A percentile compares a stretch with the other conserved stretches of the same genome.
Evolutionary conservation across 2,113 vertebrate species (phyloP).

Genomic region (Ivindomyrus marchei): DNA sequence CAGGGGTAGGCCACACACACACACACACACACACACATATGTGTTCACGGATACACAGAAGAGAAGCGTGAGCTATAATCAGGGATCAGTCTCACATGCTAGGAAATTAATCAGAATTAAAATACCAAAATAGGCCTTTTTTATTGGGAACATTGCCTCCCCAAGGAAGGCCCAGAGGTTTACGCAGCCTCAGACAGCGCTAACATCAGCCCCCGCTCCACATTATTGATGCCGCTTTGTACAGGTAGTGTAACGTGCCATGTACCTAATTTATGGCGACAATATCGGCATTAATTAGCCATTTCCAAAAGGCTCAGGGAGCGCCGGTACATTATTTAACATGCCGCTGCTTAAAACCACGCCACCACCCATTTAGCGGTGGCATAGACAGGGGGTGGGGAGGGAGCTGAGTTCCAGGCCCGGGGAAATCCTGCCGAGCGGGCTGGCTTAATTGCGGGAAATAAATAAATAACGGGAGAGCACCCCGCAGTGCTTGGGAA

Average conservation of each 20-base stretch:
- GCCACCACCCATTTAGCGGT: not conserved
- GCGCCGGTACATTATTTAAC: not conserved
- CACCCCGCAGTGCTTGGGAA: not conserved
- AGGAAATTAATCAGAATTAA: constrained; percentile 11
- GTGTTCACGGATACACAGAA: not conserved
- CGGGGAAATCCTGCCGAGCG: not conserved
- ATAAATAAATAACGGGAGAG: constrained; percentile 11
- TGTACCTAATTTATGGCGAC: constrained; percentile 9
- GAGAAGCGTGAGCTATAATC: not conserved
- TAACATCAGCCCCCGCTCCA: not conserved
- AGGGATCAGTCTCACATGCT: not conserved
- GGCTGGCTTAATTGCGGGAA: constrained; percentile 15
- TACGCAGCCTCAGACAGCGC: not conserved
- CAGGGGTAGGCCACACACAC: not conserved
- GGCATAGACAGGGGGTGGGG: not conserved
- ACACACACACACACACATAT: not conserved
- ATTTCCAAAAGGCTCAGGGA: not conserved
- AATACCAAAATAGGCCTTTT: not conserved
- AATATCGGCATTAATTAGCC: constrained; percentile 12
- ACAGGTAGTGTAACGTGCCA: constrained; percentile 12
- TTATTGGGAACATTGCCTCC: not conserved
- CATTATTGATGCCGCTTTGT: constrained; percentile 15
- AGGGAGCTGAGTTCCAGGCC: constrained; percentile 2
- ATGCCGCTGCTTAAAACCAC: not conserved
- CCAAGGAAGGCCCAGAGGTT: not conserved